Base-by-base conservation (phyloP, 2,113 vertebrate genomes). In the Rhegmatorhina hoffmannsi region DNA sequence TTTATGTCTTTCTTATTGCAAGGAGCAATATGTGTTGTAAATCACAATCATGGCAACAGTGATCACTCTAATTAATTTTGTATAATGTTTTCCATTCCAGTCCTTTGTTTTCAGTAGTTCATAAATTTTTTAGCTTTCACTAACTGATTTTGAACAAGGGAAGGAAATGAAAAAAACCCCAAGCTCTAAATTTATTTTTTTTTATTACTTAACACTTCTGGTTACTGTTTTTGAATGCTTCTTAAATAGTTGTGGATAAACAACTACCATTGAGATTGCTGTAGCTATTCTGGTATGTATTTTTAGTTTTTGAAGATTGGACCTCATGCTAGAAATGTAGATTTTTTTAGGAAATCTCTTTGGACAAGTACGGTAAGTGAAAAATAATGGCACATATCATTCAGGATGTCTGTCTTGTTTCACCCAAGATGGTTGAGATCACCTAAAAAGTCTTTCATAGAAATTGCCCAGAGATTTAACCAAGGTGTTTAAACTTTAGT, bases 61-160 rank as follows among this genome's bases (percentile, higher is more conserved):
- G 72, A 77, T 78, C 40, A 53, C 34, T 86, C 9, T 70, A 90
- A 92, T 92, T 94, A 89, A 83, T 91, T 80, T 70, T 90, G 38
- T 86, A 56, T 86, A 80, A 83, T 59, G 34, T 83, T 93, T 93
- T 92, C 68, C 40, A 60, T 80, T 68, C 43, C 10, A 31, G 19
- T 75, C 33, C 38, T 92, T 90, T 88, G 34, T 81, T 93, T 96
- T 94, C 50, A 72, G 63, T 67, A 52, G 52, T 77, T 95, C 47
- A 68, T 75, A 95, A 44, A 78, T 95, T 93, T 86, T 76, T 93
- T 75, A 75, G 36, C 21, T 90, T 91, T 95, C 47, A 81, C 28
- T 90, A 90, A 50, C 13, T 88, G 82, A 88, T 88, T 93, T 91
- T 84, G 75, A 91, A 50, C 63, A 91, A 56, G 17, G 14, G 33